Evolutionary conservation across 30 jellyfish, hydroid and myxozoan species (phyloP).

Genomic region (Mastigias papua): DNA sequence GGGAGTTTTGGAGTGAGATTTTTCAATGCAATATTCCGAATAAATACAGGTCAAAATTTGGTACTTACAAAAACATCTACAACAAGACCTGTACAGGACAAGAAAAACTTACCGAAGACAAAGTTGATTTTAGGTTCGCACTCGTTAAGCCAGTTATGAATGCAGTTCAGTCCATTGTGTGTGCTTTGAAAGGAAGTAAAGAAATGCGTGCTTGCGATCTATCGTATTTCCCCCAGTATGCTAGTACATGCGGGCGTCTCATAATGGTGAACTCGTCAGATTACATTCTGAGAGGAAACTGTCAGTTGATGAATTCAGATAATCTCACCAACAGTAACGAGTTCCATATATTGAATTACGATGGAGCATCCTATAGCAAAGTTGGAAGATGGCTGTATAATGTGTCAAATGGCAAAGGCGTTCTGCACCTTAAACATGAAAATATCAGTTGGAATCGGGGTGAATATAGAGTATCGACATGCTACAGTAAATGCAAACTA

Average conservation of each 20-base stretch:
- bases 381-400: conserved; percentile 13
- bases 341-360: not conserved
- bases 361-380: not conserved
- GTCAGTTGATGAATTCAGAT: not conserved
- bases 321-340: not conserved
- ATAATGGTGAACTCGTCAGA: not conserved
- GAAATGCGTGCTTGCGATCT: not conserved
- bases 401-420: not conserved
- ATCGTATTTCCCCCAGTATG: not conserved
- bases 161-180: not conserved
- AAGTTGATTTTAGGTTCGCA: not conserved
- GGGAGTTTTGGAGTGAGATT: conserved; percentile 16
- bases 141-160: conserved; percentile 16
- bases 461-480: not conserved
- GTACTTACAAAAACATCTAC: not conserved
- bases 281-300: not conserved
- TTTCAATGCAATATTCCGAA: conserved; percentile 21
- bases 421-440: not conserved
- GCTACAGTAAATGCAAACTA: conserved; percentile 51
- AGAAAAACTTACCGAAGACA: not conserved
- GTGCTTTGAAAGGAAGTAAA: not conserved
- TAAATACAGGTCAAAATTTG: not conserved
- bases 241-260: not conserved
- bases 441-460: conserved; percentile 1
- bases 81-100: not conserved